A percentile compares a stretch with the other conserved stretches of the same genome.
These are phyloP conservation scores for Cetoscarus ocellatus DNA, from an alignment of 2,797 vertebrate species.

Conservation along the genomic window DNA sequence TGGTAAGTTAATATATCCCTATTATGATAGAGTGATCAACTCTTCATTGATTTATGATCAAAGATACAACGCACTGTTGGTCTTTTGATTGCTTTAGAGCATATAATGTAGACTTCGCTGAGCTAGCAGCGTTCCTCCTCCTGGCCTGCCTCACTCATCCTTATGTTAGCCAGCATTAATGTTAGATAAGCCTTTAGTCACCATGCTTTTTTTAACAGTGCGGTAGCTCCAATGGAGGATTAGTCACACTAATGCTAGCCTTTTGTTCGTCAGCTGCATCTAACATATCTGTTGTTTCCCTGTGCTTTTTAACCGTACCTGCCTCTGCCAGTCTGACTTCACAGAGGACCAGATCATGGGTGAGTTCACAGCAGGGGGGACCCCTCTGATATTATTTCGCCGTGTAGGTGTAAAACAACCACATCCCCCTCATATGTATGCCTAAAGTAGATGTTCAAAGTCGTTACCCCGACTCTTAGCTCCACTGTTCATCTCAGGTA, in stretches of 20 bases:
- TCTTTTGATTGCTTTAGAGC: neutral
- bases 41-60: no score
- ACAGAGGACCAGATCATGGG: conserved; percentile 86
- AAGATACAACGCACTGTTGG: fast-evolving
- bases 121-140: conserved; percentile 20
- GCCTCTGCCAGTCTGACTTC: conserved; percentile 83
- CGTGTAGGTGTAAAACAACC: neutral
- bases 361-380: conserved; percentile 61
- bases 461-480: conserved; percentile 30
- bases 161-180: conserved; percentile 1
- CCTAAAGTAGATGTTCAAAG: neutral
- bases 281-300: neutral
- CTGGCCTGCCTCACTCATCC: conserved; percentile 25
- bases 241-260: conserved; percentile 13
- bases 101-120: neutral
- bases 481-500: conserved; percentile 37
- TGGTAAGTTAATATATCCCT: conserved; percentile 48
- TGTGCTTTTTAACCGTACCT: neutral
- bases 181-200: conserved; percentile 14
- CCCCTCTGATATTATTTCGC: neutral
- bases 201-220: neutral
- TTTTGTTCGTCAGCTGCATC: conserved; percentile 10
- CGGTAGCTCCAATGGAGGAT: neutral
- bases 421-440: neutral
- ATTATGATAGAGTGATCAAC: no score